Base-by-base conservation (phyloP, 92 coral and sea anemone species). In the Umimayanthus kanabou region DNA sequence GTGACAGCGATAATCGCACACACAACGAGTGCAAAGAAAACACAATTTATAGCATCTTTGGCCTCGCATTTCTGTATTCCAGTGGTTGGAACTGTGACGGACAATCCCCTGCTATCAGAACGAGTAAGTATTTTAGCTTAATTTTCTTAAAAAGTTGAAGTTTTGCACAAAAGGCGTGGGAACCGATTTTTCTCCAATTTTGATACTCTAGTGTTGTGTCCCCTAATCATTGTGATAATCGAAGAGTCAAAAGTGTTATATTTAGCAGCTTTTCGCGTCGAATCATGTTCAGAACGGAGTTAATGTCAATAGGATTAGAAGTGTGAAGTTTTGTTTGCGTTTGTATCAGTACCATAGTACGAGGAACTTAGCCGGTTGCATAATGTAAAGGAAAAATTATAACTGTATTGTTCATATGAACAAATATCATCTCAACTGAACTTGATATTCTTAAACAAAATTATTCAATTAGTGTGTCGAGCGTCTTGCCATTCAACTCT, bases 41-140 rank as follows among this genome's bases (percentile, higher is more conserved):
- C 92, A 33, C 87, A 92, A 29, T 84, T 85, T 79, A 87, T 95
- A 26, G 94, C 93, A 28, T 75, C 90, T 76, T 58, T 95, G 76
- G 94, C 96, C 39, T 91, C 98, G 33, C 80, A 93, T 69, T 86
- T 91, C 82, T 82, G 90, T 85, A 80, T 95, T 91, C 96, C 98
- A 22, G 85, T 82, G 66, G 71, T 95, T 45, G 93, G 93, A 66
- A 92, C 88, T 23, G 71, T 85, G 29, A 85, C 82, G 28, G 80
- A 73, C n/a, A 90, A 74, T 7, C 93, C 93, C 82, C 91, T 86
- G 61, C 90, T 93, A 45, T 86, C 93, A 5, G 94, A 88, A 66
- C 90, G 92, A 94, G 98, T 93, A 91, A 71, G 90, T 75, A 39
- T 73, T 30, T 16, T 22, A 26, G 77, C 20, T 26, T 78, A 78